Conservation (phyloP, 2,113 vertebrate species). For the Sterna hirundo region DNA sequence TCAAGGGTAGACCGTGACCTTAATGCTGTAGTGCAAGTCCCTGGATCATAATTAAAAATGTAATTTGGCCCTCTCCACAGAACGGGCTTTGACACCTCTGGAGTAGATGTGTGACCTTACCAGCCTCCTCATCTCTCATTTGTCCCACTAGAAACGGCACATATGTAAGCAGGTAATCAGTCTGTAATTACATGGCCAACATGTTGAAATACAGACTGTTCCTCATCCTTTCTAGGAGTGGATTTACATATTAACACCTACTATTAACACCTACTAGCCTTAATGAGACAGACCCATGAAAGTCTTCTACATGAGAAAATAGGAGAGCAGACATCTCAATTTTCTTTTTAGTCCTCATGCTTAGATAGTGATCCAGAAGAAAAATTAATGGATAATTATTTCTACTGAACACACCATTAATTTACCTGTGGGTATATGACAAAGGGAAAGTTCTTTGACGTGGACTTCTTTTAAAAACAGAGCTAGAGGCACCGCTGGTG, state of each 20-base stretch:
- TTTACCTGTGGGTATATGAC: not conserved
- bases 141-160: not conserved
- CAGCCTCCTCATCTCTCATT: not conserved
- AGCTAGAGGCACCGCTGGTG: not conserved
- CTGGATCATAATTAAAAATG: not conserved
- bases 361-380: not conserved
- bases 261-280: not conserved
- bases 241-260: constrained; percentile 2
- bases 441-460: not conserved
- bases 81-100: not conserved
- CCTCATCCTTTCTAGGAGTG: not conserved
- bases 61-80: not conserved
- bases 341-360: not conserved
- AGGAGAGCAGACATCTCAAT: not conserved
- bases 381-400: not conserved
- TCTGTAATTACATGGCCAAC: constrained; percentile 1
- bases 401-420: not conserved
- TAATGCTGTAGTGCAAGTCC: not conserved
- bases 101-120: not conserved
- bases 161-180: not conserved
- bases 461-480: not conserved
- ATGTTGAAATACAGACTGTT: not conserved
- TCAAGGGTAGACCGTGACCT: not conserved
- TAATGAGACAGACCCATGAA: not conserved
- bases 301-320: not conserved